Conservation (phyloP, 2,797 vertebrate species). For the Eulemur coronatus region DNA sequence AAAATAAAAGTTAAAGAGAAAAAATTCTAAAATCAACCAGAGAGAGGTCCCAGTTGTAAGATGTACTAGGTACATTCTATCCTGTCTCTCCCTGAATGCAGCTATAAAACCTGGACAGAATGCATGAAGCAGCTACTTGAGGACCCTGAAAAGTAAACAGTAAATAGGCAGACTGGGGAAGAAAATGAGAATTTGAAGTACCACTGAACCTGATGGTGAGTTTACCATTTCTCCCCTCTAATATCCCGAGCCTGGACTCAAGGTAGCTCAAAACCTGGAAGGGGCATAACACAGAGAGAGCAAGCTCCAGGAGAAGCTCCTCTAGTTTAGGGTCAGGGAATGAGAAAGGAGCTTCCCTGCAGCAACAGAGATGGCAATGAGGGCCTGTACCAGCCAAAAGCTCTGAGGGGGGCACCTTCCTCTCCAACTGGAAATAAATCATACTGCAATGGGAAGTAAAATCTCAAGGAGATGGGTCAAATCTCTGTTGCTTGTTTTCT, state of each 20-base stretch:
- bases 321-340: background rate
- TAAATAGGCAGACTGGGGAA: background rate
- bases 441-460: background rate
- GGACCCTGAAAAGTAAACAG: background rate
- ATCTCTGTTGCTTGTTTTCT: background rate
- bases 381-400: background rate
- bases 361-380: background rate
- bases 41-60: background rate
- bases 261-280: background rate
- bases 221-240: background rate
- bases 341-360: background rate
- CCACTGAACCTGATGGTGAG: background rate
- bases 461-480: background rate
- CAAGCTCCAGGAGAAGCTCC: background rate
- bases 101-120: background rate
- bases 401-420: background rate
- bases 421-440: background rate
- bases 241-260: background rate
- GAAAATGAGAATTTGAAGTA: background rate
- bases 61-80: background rate
- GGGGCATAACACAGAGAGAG: background rate
- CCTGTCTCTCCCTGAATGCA: background rate
- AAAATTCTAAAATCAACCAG: background rate
- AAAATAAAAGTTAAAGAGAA: background rate
- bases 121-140: background rate